Percentiles rank a stretch among this genome's conserved stretches.
Conservation (phyloP, 1,140 invertebrate genomes). For the Micrasema longulum region DNA sequence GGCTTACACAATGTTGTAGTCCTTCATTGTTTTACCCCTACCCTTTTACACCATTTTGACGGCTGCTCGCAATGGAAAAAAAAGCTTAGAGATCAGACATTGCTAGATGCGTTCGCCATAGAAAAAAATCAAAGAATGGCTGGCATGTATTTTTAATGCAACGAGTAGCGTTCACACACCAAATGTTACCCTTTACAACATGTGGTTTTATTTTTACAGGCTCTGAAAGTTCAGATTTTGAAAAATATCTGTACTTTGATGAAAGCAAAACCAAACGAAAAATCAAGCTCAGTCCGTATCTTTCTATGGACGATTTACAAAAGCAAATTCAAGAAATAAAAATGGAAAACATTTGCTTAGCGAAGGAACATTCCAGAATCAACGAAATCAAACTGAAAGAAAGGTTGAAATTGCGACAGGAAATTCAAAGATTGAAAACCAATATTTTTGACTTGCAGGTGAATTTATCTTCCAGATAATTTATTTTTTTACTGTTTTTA, state of each 20-base stretch:
- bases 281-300: conserved; percentile 36
- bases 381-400: conserved; percentile 49
- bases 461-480: too few relatives aligned
- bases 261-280: conserved; percentile 49
- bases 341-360: conserved; percentile 45
- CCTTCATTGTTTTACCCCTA: too few relatives aligned
- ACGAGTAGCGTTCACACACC: too few relatives aligned
- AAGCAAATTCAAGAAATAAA: conserved; percentile 43
- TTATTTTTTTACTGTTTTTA: too few relatives aligned
- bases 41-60: too few relatives aligned
- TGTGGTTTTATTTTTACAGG: conserved; percentile 36
- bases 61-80: too few relatives aligned
- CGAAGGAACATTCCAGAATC: conserved; percentile 45
- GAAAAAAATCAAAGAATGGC: too few relatives aligned
- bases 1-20: too few relatives aligned
- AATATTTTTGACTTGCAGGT: conserved; percentile 46
- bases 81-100: too few relatives aligned
- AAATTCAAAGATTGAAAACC: conserved; percentile 45
- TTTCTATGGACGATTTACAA: conserved; percentile 31
- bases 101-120: too few relatives aligned
- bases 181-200: too few relatives aligned
- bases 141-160: too few relatives aligned
- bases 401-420: conserved; percentile 41
- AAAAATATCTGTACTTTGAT: conserved; percentile 50
- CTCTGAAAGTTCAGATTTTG: conserved; percentile 50